Percentiles rank a stretch among this genome's conserved stretches.
Conservation (phyloP, 2,888 invertebrate species). For the Orthonychiurus folsomi region DNA sequence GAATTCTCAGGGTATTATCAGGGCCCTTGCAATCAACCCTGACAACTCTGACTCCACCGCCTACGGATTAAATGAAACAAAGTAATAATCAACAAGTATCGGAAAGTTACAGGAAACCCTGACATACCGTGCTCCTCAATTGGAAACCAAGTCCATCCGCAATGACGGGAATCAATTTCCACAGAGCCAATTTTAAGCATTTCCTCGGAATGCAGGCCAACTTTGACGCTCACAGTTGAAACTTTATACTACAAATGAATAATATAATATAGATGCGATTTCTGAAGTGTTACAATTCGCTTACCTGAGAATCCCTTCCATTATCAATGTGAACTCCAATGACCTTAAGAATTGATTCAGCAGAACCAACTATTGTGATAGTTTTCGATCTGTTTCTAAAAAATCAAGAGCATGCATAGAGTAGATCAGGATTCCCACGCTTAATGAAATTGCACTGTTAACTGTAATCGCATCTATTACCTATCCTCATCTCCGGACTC, state of each 20-base stretch:
- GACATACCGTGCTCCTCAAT: constrained; percentile 53
- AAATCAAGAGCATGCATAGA: constrained; percentile 6
- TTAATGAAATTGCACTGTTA: not conserved
- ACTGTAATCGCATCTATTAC: constrained; percentile 14
- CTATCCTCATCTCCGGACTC: constrained; percentile 93
- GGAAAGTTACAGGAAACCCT: not conserved
- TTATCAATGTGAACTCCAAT: constrained; percentile 90
- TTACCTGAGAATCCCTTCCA: constrained; percentile 59
- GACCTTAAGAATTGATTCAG: constrained; percentile 59
- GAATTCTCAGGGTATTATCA: constrained; percentile 77
- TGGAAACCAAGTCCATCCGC: constrained; percentile 84
- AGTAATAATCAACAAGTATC: not conserved
- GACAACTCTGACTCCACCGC: constrained; percentile 48
- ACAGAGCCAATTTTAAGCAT: constrained; percentile 66
- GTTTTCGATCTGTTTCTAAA: constrained; percentile 75
- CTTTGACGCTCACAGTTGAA: constrained; percentile 70
- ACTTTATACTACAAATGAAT: constrained; percentile 97
- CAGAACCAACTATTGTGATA: constrained; percentile 59
- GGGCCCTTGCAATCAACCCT: constrained; percentile 82
- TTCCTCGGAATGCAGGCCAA: constrained; percentile 73
- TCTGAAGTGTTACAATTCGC: constrained; percentile 6
- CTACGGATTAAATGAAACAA: constrained; percentile 19
- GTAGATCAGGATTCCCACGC: not conserved
- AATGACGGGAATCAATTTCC: constrained; percentile 75
- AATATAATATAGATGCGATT: constrained; percentile 42